Evolutionary conservation across 2,113 vertebrate genomes (phyloP).

Genomic region (Anarrhichthys ocellatus): DNA sequence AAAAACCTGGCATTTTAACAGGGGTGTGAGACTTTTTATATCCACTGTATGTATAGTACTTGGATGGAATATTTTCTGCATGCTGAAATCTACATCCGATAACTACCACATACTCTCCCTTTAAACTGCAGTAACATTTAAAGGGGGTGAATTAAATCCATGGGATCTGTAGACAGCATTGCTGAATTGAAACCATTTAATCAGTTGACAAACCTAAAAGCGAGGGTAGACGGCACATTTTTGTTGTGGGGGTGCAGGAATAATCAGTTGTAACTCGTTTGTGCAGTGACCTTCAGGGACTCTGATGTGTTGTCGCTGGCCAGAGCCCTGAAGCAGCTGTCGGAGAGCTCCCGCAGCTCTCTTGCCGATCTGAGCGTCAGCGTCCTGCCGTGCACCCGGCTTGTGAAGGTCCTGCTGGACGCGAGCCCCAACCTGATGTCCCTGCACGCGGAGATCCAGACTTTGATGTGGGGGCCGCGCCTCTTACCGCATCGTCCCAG

Average conservation of each 20-base stretch:
- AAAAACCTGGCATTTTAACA: no score
- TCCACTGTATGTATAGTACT: no score
- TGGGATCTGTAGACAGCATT: neutral
- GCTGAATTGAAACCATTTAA: neutral
- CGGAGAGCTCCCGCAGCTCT: slow-evolving; percentile 9
- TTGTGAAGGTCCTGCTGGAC: slow-evolving; percentile 42
- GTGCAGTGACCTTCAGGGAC: slow-evolving; percentile 32
- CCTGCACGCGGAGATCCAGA: slow-evolving; percentile 45
- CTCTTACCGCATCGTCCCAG: no score
- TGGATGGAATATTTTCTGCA: no score
- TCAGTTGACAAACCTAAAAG: neutral
- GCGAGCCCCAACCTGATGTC: slow-evolving; percentile 12
- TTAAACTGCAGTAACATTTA: no score
- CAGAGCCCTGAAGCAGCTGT: slow-evolving; percentile 45
- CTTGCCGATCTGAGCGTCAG: slow-evolving; percentile 46
- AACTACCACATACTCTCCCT: no score
- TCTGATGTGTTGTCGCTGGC: slow-evolving; percentile 22
- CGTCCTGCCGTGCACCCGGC: slow-evolving; percentile 4
- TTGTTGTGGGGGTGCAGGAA: neutral
- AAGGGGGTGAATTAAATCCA: no score
- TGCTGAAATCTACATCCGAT: no score
- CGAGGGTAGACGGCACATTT: neutral
- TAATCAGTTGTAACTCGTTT: neutral
- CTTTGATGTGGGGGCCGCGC: neutral
- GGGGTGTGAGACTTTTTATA: no score